Base-by-base conservation (phyloP, 1,140 invertebrate genomes). In the Brachionus paranguensis region DNA sequence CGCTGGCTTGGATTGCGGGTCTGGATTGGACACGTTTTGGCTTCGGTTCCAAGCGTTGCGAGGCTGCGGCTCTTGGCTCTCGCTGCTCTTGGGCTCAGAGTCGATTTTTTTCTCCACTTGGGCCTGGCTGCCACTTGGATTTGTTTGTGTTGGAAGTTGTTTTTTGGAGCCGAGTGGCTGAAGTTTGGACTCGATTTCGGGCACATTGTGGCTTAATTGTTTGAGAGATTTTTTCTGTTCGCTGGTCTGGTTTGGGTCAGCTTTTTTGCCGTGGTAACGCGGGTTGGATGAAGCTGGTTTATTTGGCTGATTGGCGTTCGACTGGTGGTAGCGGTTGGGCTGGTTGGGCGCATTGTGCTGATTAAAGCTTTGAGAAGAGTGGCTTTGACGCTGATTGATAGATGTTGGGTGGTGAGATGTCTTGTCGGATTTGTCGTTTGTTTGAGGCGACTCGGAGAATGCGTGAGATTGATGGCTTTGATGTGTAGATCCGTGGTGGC, bases 121-220 rank as follows among this genome's bases (percentile, higher is more conserved):
- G 1, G 6, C 24, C 27, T 76, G 41, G 10, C 43, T n/a, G 3
- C 12, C 17, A 76, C 27, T 53, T 29, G 41, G 45, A 76, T 50
- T 76, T 27, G 72, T 76, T 50, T 76, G 72, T 1, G 20, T 76
- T 20, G 45, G 72, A 47, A 50, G 43, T 2, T 41, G 33, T 76
- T 47, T 76, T 76, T 24, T 76, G 3, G 17, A 27, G 43, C 78
- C 53, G 11, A 81, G 53, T 2, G 78, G 37, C 27, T 81, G 78
- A 29, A 81, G 20, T 64, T 68, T 81, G 5, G 78, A 81, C 20
- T 81, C 78, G 29, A 81, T 68, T 81, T 81, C 78, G 20, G 78
- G 78, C 33, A 81, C 64, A 47, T 64, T 81, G 12, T 81, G 78
- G 37, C 29, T 81, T 20, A 81, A 45, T 81, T 81, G 78, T 68